Conservation (phyloP, 1,140 invertebrate genomes). For the Lepidostoma basale region DNA sequence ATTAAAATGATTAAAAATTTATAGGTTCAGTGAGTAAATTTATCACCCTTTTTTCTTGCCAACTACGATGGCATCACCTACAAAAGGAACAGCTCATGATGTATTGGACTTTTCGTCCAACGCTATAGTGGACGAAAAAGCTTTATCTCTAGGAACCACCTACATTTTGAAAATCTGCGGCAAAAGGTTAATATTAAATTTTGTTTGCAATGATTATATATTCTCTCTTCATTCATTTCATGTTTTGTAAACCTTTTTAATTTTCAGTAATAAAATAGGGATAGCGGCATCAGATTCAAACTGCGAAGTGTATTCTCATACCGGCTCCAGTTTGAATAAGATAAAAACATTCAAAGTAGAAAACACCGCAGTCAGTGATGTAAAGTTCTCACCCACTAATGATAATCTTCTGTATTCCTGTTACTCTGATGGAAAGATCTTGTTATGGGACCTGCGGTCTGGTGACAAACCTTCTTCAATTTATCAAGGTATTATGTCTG, state of each 20-base stretch:
- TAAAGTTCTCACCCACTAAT: slow-evolving; percentile 67
- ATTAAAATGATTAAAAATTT: no score
- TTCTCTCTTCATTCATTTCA: no score
- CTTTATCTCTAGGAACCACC: slow-evolving; percentile 45
- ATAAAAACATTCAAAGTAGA: slow-evolving; percentile 55
- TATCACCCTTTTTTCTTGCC: no score
- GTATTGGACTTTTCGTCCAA: slow-evolving; percentile 1
- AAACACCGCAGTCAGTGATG: slow-evolving; percentile 59
- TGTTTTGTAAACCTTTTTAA: slow-evolving; percentile 10
- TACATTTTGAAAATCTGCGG: slow-evolving; percentile 52
- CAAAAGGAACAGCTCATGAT: no score
- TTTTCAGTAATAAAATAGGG: slow-evolving; percentile 50
- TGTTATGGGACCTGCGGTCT: slow-evolving; percentile 69
- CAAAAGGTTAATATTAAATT: slow-evolving; percentile 34
- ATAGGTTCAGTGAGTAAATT: no score
- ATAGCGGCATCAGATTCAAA: slow-evolving; percentile 51
- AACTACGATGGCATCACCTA: no score
- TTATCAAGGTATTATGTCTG: slow-evolving; percentile 61
- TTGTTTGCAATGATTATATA: no score
- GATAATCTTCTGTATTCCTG: slow-evolving; percentile 67
- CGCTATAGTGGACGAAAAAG: slow-evolving; percentile 44
- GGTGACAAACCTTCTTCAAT: slow-evolving; percentile 61
- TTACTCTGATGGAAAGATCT: slow-evolving; percentile 65
- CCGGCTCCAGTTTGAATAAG: slow-evolving; percentile 48
- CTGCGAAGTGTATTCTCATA: slow-evolving; percentile 55